phyloP scores from a whole-genome alignment of 2,888 invertebrate genomes.

The Trachelus tabidus region DNA sequence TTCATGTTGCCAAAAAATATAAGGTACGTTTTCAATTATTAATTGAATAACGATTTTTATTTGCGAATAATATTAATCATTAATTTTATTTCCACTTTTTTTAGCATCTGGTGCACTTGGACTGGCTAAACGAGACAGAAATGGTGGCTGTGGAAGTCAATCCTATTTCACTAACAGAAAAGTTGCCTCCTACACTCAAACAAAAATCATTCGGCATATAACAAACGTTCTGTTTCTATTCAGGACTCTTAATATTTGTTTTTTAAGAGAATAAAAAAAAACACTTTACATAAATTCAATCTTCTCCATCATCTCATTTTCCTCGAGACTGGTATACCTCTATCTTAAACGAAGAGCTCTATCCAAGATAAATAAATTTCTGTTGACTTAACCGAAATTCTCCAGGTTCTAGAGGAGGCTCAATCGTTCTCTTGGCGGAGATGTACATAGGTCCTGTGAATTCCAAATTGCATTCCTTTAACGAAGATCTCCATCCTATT shows the following conservation, averaged over 20 bases:
- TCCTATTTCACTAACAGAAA: conserved; percentile 76
- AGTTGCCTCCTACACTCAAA: conserved; percentile 77
- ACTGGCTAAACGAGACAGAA: conserved; percentile 76
- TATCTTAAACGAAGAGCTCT: conserved; percentile 3
- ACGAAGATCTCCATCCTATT: conserved; percentile 66
- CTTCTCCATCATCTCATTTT: background rate
- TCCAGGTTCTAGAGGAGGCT: conserved; percentile 44
- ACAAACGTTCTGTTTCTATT: conserved; percentile 5
- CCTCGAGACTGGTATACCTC: background rate
- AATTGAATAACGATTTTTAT: background rate
- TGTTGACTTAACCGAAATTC: conserved; percentile 46
- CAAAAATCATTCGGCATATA: conserved; percentile 74
- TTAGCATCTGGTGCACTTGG: conserved; percentile 81
- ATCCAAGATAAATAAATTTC: conserved; percentile 52
- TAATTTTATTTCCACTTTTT: conserved; percentile 45
- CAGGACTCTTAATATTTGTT: background rate
- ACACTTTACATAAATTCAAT: background rate
- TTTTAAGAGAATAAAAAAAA: background rate
- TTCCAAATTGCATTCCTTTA: conserved; percentile 62
- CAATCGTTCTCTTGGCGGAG: conserved; percentile 64
- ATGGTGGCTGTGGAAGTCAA: conserved; percentile 82
- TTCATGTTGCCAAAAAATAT: conserved; percentile 68
- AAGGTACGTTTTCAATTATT: conserved; percentile 62
- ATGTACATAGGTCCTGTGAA: conserved; percentile 64
- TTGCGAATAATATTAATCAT: conserved; percentile 33